A percentile compares a stretch with the other conserved stretches of the same genome.
Evolutionary conservation across 2,113 vertebrate genomes (phyloP).

Genomic region (Silurus asotus): DNA sequence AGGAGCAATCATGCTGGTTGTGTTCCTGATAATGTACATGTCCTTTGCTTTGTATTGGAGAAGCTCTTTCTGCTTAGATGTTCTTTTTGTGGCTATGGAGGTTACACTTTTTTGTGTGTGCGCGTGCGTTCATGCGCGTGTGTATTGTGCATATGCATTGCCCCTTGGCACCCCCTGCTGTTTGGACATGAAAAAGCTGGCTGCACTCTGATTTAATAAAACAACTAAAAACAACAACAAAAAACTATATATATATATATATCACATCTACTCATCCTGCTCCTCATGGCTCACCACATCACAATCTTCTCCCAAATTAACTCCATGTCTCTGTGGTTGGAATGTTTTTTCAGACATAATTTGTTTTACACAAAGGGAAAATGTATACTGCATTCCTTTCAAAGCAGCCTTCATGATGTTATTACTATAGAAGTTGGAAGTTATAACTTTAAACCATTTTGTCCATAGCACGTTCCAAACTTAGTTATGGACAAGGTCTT

Average conservation of each 20-base stretch:
- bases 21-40: background rate
- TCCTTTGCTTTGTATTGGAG: background rate
- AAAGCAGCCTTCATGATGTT: background rate
- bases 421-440: background rate
- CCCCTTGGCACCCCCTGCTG: conserved; percentile 53
- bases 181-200: conserved; percentile 27
- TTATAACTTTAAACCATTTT: background rate
- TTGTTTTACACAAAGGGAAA: background rate
- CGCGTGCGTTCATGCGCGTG: conserved; percentile 2
- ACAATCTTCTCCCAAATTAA: background rate
- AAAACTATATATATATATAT: too few relatives aligned
- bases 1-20: background rate
- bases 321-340: background rate
- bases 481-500: background rate
- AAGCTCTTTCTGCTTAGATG: conserved; percentile 1
- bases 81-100: conserved; percentile 12
- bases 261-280: background rate
- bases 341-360: background rate
- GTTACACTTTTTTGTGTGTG: background rate
- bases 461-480: background rate
- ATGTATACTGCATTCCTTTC: background rate
- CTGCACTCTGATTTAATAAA: background rate
- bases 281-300: background rate
- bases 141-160: conserved; percentile 16
- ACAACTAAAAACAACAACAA: background rate